Evolutionary conservation across 2,888 invertebrate genomes (phyloP), one percentile per base, ranked within the genome.

Genomic region (Ophion ventricosus): DNA sequence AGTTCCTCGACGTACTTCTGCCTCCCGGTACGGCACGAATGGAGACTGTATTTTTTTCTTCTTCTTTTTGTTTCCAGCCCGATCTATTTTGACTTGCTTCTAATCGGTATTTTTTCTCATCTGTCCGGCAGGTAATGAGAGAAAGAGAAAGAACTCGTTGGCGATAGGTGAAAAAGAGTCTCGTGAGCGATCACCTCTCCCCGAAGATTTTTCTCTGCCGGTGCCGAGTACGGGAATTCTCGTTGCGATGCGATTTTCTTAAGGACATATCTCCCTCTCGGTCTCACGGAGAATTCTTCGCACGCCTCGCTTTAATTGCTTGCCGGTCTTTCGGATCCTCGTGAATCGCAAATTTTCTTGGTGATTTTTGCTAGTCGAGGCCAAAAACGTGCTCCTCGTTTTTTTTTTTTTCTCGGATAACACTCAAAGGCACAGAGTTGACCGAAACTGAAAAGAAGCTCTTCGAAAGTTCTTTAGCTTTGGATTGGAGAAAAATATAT

Each of bases 141-240:
- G 3, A 69, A 67, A 35, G 10, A 17, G 10, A 5, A 23, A 67
- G 29, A n/a, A n/a, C 26, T 23, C 29, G 29, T 17, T 20, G 64
- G 23, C 3, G 17, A 4, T 29, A 17, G 20, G 23, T 29, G 35
- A 29, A 40, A 23, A 23, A 49, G 4, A 10, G 29, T 17, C n/a
- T 57, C 14, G 1, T 20, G 40, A 77, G 40, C 29, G 17, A 80
- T 84, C 84, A 84, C 76, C 82, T 82, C 17, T 82, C 63, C 66
- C 76, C 63, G 43, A 26, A 73, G 57, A 73, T 29, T 56, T 63
- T 64, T 56, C 49, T 56, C n/a, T 40, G 69, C 14, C 72, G 25
- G 43, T 25, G 61, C 23, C 61, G 75, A 75, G 69, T 72, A 35
- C 67, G 43, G 43, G 57, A 54, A 57, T 73, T 10, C 17, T 69